Base-by-base conservation (phyloP, 1,140 invertebrate species). In the Lordiphosa clarofinis region DNA sequence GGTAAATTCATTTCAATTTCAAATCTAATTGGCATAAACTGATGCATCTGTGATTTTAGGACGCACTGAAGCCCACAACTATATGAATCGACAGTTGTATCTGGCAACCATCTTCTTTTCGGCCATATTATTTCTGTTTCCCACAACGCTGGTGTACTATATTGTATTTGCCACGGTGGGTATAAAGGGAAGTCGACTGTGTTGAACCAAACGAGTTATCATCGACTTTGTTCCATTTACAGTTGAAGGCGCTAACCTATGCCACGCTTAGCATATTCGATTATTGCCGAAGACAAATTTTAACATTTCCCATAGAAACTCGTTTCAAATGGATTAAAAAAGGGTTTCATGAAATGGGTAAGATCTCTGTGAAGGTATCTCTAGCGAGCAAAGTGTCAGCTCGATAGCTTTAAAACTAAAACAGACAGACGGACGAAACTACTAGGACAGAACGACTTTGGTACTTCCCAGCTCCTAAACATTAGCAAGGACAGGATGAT, bases 271-370 rank as follows among this genome's bases (percentile, higher is more conserved):
- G 47, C 31, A 50, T 76, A 28, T 39, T 88, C 12, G 69, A 86
- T 48, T 64, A 59, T 19, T 69, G 73, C 13, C 73, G 81, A 11
- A 48, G 71, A 21, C 59, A 73, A 21, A 67, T 91, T 28, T 78
- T 91, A 37, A 74, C 88, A 21, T 60, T 90, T 42, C 90, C 90
- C 15, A 89, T 91, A 75, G 90, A 90, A 21, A 72, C 86, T 39
- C 63, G 70, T 82, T 40, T 89, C 0, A 84, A 82, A n/a, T 76
- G 66, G 49, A 24, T 71, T 5, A 66, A 37, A 19, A 72, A 63
- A 13, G 50, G 69, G 40, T 70, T 63, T 19, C 21, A 64, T 50
- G 78, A 76, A 38, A 73, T 82, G 15, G 76, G 76, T 84, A 64
- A 46, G 21, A 5, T 19, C 19, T 3, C 3, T 19, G 19, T 19